Evolutionary conservation across 2,888 invertebrate species (phyloP).

Genomic region (Drosophila koepferae): DNA sequence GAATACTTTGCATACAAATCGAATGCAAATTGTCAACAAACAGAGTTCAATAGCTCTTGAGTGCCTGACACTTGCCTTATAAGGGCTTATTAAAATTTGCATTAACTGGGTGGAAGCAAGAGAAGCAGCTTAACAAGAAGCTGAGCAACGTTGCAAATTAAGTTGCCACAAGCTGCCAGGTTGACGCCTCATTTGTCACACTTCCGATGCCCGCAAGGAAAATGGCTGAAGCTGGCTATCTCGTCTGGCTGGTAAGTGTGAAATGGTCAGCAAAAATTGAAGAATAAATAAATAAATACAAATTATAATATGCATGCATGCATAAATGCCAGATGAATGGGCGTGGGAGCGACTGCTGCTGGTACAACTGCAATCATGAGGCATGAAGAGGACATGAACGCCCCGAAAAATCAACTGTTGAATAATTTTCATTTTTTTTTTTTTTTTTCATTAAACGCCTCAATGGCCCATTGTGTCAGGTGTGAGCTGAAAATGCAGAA

Average conservation of each 20-base stretch:
- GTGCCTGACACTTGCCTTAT: conserved; percentile 11
- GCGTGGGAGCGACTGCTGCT: conserved; percentile 18
- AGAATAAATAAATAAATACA: too few species aligned
- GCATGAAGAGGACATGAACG: conserved; percentile 59
- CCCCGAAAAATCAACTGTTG: conserved; percentile 27
- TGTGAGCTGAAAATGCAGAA: conserved; percentile 7
- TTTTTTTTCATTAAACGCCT: conserved; percentile 22
- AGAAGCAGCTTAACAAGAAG: background rate
- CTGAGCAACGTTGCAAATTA: conserved; percentile 26
- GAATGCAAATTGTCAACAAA: background rate
- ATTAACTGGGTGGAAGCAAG: conserved; percentile 7
- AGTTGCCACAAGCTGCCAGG: conserved; percentile 36
- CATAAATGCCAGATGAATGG: conserved; percentile 10
- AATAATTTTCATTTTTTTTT: conserved; percentile 6
- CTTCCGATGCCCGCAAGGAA: conserved; percentile 47
- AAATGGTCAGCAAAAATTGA: background rate
- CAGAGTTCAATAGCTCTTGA: background rate
- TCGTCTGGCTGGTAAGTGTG: conserved; percentile 45
- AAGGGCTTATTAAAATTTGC: conserved; percentile 27
- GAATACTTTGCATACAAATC: background rate
- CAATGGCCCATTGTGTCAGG: conserved; percentile 15
- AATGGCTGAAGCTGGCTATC: conserved; percentile 25
- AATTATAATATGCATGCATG: conserved; percentile 20
- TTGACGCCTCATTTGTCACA: conserved; percentile 59
- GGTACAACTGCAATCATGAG: conserved; percentile 35